Evolutionary conservation across 2,888 invertebrate genomes (phyloP), one percentile per base, ranked within the genome.

Genomic region (Blastobasis lacticolella): DNA sequence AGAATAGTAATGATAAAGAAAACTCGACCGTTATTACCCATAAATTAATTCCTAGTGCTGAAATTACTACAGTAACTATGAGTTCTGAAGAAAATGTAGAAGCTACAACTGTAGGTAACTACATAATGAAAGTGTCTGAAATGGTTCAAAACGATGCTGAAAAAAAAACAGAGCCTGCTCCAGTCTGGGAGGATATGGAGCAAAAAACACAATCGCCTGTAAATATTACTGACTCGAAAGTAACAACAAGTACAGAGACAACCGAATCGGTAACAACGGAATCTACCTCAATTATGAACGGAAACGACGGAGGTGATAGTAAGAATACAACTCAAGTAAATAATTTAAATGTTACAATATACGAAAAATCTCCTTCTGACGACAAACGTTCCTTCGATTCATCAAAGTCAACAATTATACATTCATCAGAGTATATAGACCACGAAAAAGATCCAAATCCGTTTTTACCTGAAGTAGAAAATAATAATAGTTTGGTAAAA

Each of bases 401-500:
- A 44, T 55, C 67, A 46, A 81, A 78, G 60, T 57, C 75, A 46
- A 56, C 64, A 37, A 73, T 67, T 59, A 51, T 71, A 5, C 79
- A 78, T 49, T 73, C 78, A 5, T 58, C 75, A 1, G 82, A 84
- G 58, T 79, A 81, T 47, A 83, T 78, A 48, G 85, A 86, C 51
- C 85, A 85, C 55, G 81, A 79, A 64, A 89, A 90, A 46, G 90
- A 90, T 62, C 92, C 92, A 91, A 91, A 91, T 55, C 92, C 92
- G 5, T 92, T 92, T 66, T 75, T 93, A 61, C 92, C 92, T 6
- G 92, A 92, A 66, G 82, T 90, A 10, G 91, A 92, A 70, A 91
- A 89, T 57, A 89, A 91, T 64, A 91, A 90, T 60, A 88, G 86
- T 9, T 80, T 91, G 40, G 88, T 91, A 1, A 90, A 90, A 64